Conservation (phyloP, 2,797 vertebrate genomes). For the Malacoctenus gilli region DNA sequence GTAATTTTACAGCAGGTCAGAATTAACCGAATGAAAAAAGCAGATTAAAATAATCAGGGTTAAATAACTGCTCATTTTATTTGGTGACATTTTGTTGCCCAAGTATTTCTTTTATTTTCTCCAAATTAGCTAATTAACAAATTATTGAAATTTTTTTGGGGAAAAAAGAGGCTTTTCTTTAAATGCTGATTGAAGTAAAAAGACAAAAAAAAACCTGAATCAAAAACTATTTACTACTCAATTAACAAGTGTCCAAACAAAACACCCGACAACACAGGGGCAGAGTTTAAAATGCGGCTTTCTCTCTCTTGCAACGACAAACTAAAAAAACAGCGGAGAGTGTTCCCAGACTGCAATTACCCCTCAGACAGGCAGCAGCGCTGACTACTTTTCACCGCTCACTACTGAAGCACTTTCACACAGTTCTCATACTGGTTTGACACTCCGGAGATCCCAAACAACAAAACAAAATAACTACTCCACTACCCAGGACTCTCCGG, state of each 20-base stretch:
- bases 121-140: too few relatives aligned
- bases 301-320: constrained; percentile 22
- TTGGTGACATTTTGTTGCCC: background rate
- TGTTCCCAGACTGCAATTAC: constrained; percentile 58
- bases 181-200: too few relatives aligned
- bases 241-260: constrained; percentile 19
- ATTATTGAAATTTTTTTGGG: too few relatives aligned
- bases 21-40: constrained; percentile 33
- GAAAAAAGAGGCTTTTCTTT: too few relatives aligned
- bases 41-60: constrained; percentile 27
- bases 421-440: constrained; percentile 58
- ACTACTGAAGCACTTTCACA: constrained; percentile 55
- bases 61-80: constrained; percentile 29
- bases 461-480: constrained; percentile 68
- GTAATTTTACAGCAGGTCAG: constrained; percentile 59
- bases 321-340: constrained; percentile 48
- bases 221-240: background rate
- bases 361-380: constrained; percentile 59
- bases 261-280: constrained; percentile 16
- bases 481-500: constrained; percentile 41
- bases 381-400: constrained; percentile 48
- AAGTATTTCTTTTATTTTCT: background rate
- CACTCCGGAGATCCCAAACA: constrained; percentile 57
- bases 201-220: background rate
- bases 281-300: constrained; percentile 42